These are phyloP conservation scores for Parasteatoda tepidariorum DNA, from an alignment of 1,140 invertebrate species.

Conservation along the genomic window DNA sequence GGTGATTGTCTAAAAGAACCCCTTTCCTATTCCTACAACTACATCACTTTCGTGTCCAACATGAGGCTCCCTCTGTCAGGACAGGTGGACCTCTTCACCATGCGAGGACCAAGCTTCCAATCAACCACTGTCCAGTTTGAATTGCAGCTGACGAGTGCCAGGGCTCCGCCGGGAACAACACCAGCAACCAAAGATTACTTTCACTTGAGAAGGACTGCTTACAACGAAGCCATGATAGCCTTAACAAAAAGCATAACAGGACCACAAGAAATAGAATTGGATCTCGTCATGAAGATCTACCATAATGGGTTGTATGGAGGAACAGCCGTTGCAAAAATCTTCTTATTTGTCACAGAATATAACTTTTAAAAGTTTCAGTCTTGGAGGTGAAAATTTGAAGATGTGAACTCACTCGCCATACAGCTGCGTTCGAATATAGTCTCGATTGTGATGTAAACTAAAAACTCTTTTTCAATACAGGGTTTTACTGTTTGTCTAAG, in stretches of 20 bases:
- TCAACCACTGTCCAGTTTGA: slow-evolving; percentile 80
- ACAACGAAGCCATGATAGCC: slow-evolving; percentile 80
- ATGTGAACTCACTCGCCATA: too few species aligned
- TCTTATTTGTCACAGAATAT: slow-evolving; percentile 86
- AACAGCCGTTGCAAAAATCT: slow-evolving; percentile 84
- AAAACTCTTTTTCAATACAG: too few species aligned
- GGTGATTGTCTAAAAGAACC: slow-evolving; percentile 80
- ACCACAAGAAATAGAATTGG: slow-evolving; percentile 89
- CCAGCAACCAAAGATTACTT: slow-evolving; percentile 77
- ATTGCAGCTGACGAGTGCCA: slow-evolving; percentile 76
- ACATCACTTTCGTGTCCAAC: slow-evolving; percentile 88
- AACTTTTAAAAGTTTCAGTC: slow-evolving; percentile 73
- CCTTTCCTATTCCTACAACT: slow-evolving; percentile 88
- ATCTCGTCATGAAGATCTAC: slow-evolving; percentile 87
- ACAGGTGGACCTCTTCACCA: slow-evolving; percentile 84
- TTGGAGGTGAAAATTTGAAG: neutral
- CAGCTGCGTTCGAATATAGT: too few species aligned
- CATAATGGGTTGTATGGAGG: slow-evolving; percentile 77
- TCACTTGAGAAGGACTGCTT: slow-evolving; percentile 69
- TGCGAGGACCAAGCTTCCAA: slow-evolving; percentile 78
- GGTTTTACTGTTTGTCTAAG: too few species aligned
- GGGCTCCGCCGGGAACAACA: slow-evolving; percentile 74
- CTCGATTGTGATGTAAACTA: too few species aligned
- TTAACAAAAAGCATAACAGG: slow-evolving; percentile 80
- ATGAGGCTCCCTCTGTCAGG: slow-evolving; percentile 78